Evolutionary conservation across 2,888 invertebrate species (phyloP), one percentile per base, ranked within the genome.

Genomic region (Apotomis betuletana): DNA sequence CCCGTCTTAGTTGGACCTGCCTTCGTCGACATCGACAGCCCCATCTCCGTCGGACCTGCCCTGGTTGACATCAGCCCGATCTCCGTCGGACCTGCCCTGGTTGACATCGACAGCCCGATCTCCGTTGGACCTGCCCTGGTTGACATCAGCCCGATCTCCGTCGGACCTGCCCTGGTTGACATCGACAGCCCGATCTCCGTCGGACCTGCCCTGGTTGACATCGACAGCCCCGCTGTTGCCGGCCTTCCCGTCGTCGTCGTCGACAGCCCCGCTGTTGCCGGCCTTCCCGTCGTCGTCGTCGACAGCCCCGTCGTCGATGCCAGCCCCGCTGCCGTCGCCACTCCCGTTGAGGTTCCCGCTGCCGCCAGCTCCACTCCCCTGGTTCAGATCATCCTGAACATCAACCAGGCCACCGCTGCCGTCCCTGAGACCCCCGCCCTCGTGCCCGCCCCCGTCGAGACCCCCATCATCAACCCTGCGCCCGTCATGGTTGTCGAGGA

Each of bases 331-430:
- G 74, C 61, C 27, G 75, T 78, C 41, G 73, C 41, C 41, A 3
- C 74, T 5, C 76, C 75, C 60, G 75, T 74, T 38, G 69, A 73
- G 54, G 69, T 70, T 41, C 71, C 76, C 61, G 60, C 75, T 38
- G 58, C 77, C n/a, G 76, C 74, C 5, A 75, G 76, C 73, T 75
- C 76, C 72, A 76, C 77, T 67, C 77, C 83, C 5, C 74, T 83
- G 52, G 75, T 86, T 61, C 83, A 85, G 75, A 83, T 85, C 74
- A 83, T 84, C 78, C 52, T 85, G 60, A 86, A 85, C 77, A 80
- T 85, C 75, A 81, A 84, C 75, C 62, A 70, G 55, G 75, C 70
- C 52, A 64, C 74, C 54, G 75, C 72, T 15, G 69, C 74, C 61
- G 60, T 73, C 57, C 70, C 69, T 0, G 76, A 79, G 13, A 9